Evolutionary conservation across 2,113 vertebrate genomes (phyloP).

Genomic region (Chitala chitala): DNA sequence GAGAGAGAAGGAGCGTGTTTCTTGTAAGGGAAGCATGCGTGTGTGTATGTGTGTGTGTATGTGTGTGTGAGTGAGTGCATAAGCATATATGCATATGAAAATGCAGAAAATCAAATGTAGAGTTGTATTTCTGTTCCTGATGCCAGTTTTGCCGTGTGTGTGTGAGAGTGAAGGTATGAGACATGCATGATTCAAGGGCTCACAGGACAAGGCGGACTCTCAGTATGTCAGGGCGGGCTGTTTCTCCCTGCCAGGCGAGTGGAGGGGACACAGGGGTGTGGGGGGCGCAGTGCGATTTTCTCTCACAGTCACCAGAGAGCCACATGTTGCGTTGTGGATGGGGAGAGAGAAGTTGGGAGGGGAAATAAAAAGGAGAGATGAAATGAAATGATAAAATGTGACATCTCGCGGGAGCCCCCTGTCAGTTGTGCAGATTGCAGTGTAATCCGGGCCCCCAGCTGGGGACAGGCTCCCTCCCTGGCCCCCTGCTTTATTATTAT

Average conservation of each 20-base stretch:
- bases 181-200: not conserved
- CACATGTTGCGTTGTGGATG: slow-evolving; percentile 57
- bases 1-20: slow-evolving; percentile 6
- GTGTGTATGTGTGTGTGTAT: not conserved
- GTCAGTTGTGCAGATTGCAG: slow-evolving; percentile 56
- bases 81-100: not conserved
- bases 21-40: not conserved
- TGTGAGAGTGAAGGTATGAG: not conserved
- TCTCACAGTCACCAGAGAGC: slow-evolving; percentile 53
- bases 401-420: slow-evolving; percentile 43
- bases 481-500: slow-evolving; percentile 30
- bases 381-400: slow-evolving; percentile 66
- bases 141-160: not conserved
- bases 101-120: too few species aligned
- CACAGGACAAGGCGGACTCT: not conserved
- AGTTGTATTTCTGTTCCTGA: not conserved
- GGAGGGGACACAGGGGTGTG: not conserved
- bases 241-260: not conserved
- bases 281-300: slow-evolving; percentile 43
- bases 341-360: slow-evolving; percentile 40
- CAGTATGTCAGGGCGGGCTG: not conserved
- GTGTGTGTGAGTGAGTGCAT: not conserved
- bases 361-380: slow-evolving; percentile 38
- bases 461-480: slow-evolving; percentile 7
- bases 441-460: slow-evolving; percentile 51